Evolutionary conservation across 2,888 invertebrate genomes (phyloP).

Genomic region (Tholera decimalis): DNA sequence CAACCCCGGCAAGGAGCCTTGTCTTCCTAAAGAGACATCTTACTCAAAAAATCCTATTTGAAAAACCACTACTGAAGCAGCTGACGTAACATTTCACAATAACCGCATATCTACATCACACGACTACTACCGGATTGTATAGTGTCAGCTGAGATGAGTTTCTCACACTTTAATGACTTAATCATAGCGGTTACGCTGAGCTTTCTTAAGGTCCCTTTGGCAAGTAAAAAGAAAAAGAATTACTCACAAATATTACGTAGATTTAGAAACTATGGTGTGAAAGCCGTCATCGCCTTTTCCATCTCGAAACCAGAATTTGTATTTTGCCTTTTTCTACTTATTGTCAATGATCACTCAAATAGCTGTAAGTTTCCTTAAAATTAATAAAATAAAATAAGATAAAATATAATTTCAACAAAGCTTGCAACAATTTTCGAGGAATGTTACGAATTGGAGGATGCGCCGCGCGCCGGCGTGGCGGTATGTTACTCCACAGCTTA

Average conservation of each 20-base stretch:
- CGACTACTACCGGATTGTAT: constrained; percentile 27
- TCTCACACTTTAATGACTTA: constrained; percentile 44
- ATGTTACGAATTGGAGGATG: constrained; percentile 37
- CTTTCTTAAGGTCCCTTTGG: constrained; percentile 42
- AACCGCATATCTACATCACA: constrained; percentile 8
- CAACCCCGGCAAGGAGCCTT: too few species aligned
- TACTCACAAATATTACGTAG: constrained; percentile 27
- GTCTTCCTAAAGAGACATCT: too few species aligned
- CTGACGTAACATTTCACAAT: constrained; percentile 48
- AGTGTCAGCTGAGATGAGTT: constrained; percentile 18
- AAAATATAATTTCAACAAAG: constrained; percentile 33
- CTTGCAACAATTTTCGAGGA: constrained; percentile 31
- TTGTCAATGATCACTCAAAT: too few species aligned
- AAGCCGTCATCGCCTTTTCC: constrained; percentile 4
- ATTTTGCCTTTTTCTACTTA: too few species aligned
- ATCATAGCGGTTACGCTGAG: constrained; percentile 28
- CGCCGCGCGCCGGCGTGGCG: constrained; percentile 49
- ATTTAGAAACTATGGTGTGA: constrained; percentile 6
- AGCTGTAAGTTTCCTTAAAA: too few species aligned
- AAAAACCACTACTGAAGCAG: not conserved
- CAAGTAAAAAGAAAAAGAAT: constrained; percentile 23
- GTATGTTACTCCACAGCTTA: constrained; percentile 24
- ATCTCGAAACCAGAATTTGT: constrained; percentile 24
- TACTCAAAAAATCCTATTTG: not conserved
- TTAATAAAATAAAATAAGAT: too few species aligned